Evolutionary conservation across 1,140 invertebrate genomes (phyloP).

Genomic region (Papilio polytes): DNA sequence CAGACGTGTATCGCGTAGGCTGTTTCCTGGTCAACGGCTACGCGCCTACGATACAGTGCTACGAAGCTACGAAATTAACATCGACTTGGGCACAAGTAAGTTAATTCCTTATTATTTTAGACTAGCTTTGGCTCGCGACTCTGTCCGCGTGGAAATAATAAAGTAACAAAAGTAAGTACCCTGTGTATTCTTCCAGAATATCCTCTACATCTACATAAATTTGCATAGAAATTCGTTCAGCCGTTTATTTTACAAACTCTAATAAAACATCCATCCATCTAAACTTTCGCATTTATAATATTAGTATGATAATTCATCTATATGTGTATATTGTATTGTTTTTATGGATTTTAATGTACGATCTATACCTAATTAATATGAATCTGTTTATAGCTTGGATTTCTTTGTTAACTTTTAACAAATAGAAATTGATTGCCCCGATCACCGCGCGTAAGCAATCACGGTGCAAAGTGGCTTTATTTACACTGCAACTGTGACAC

Average conservation of each 20-base stretch:
- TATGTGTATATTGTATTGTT: too few relatives aligned
- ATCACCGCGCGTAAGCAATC: slow-evolving; percentile 6
- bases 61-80: background rate
- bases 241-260: too few relatives aligned
- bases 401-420: slow-evolving; percentile 29
- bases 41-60: background rate
- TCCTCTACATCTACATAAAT: too few relatives aligned
- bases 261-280: too few relatives aligned
- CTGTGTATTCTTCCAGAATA: too few relatives aligned
- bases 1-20: background rate
- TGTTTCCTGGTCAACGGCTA: slow-evolving; percentile 14
- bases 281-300: too few relatives aligned
- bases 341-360: too few relatives aligned
- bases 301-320: too few relatives aligned
- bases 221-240: too few relatives aligned
- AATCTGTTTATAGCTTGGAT: background rate
- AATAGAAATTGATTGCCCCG: slow-evolving; percentile 20
- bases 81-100: background rate
- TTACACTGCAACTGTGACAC: background rate
- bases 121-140: too few relatives aligned
- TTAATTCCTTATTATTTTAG: background rate
- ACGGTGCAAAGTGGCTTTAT: slow-evolving; percentile 16
- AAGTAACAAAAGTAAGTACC: too few relatives aligned
- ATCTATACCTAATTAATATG: background rate
- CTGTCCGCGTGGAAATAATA: too few relatives aligned